phyloP scores from a whole-genome alignment of 2,113 vertebrate genomes.

The Rutilus rutilus region DNA sequence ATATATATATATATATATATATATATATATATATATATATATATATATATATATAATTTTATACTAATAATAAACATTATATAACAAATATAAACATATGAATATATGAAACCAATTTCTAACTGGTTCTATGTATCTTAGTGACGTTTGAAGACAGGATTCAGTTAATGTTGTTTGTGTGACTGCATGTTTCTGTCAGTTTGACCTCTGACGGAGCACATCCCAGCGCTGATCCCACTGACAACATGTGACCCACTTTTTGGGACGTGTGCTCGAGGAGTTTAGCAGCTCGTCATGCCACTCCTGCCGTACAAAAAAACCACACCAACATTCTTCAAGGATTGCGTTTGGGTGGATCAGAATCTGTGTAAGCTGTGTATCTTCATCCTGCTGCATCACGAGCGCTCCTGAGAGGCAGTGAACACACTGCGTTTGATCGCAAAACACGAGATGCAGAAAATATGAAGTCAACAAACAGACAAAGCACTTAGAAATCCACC shows the following conservation, averaged over 20 bases:
- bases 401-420: too few relatives aligned
- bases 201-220: neutral
- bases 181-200: neutral
- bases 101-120: too few relatives aligned
- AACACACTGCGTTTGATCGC: too few relatives aligned
- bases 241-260: slow-evolving; percentile 15
- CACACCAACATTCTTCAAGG: slow-evolving; percentile 5
- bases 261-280: neutral
- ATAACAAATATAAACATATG: too few relatives aligned
- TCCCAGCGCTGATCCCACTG: neutral
- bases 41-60: too few relatives aligned
- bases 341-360: slow-evolving; percentile 7
- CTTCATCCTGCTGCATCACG: neutral
- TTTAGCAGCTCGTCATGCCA: neutral
- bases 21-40: too few relatives aligned
- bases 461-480: slow-evolving; percentile 17
- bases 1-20: too few relatives aligned
- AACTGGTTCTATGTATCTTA: neutral
- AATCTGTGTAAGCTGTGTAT: neutral
- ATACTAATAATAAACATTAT: too few relatives aligned
- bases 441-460: neutral
- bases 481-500: slow-evolving; percentile 56
- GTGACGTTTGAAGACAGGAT: neutral
- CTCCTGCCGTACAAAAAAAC: neutral
- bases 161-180: neutral